Percentiles rank a stretch among this genome's conserved stretches.
Conservation (phyloP, 2,797 vertebrate species). For the Crenichthys baileyi region DNA sequence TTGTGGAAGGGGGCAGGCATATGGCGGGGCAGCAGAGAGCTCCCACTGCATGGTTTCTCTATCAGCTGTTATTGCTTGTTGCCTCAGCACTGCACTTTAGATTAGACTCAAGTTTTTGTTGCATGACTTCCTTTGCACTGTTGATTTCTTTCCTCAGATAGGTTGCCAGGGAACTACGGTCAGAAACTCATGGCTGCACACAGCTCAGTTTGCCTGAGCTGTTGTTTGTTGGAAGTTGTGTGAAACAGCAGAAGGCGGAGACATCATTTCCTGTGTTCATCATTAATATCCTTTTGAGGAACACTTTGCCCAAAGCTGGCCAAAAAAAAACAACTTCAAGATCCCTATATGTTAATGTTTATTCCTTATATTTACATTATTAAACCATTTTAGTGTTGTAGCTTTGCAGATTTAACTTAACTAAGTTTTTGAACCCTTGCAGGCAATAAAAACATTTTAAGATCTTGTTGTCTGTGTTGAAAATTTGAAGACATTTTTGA, state of each 20-base stretch:
- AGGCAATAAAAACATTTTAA: not conserved
- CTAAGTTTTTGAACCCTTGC: not conserved
- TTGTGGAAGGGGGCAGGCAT: conserved; percentile 39
- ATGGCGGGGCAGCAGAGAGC: conserved; percentile 25
- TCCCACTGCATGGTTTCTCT: conserved; percentile 28
- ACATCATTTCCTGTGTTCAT: not conserved
- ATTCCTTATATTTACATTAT: not conserved
- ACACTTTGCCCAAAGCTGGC: not conserved
- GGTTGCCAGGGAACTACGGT: conserved; percentile 52
- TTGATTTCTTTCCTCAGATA: conserved; percentile 29
- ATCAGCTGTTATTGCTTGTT: conserved; percentile 38
- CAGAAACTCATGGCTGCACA: conserved; percentile 21
- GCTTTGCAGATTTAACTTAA: not conserved
- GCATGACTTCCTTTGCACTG: conserved; percentile 59
- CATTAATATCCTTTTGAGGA: not conserved
- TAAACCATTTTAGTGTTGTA: not conserved
- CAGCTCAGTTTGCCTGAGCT: conserved; percentile 10
- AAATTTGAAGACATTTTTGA: not conserved
- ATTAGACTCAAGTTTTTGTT: conserved; percentile 66
- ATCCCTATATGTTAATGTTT: too few relatives aligned
- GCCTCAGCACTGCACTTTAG: conserved; percentile 49
- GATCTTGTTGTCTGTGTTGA: not conserved
- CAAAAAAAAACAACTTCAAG: too few relatives aligned
- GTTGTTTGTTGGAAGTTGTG: conserved; percentile 36
- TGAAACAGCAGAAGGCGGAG: conserved; percentile 28